Base-by-base conservation (phyloP, 2,888 invertebrate genomes). In the Aspidiotus rigidus region DNA sequence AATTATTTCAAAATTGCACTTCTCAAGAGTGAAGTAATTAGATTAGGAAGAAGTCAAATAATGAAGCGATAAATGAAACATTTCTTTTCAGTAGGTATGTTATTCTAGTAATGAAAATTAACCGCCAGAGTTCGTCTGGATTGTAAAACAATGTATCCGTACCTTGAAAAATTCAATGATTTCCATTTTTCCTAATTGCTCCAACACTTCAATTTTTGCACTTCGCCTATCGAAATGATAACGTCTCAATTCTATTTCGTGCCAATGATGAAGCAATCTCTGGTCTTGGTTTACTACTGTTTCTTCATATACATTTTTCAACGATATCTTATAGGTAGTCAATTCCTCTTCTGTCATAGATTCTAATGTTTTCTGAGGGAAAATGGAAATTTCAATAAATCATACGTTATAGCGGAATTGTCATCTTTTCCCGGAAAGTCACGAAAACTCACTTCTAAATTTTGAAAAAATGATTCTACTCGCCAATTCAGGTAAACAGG, bases 211-310 rank as follows among this genome's bases (percentile, higher is more conserved):
- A 1, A 93, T 92, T 78, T 97, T 96, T 0, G 90, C 82, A 71
- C 88, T 85, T 49, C 87, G 87, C 69, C 93, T 82, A 75, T 95
- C 91, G 78, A 98, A 98, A 79, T 95, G 89, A 79, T 95, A 98
- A 64, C 75, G 89, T 77, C 93, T 88, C 1, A 83, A 79, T 0
- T 82, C 82, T 72, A 98, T 96, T 81, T 98, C 98, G 10, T 80
- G 79, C 90, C 94, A 94, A 28, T 28, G 28, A 28, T 28, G 5
- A 3, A 28, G 77, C 87, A 88, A 71, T 85, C 82, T 61, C 81
- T 80, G 15, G 89, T 89, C 73, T 88, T 85, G 49, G 83, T 81
- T 44, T 83, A 79, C 77, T 98, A 80, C 64, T 88, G 88, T 79
- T 98, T 97, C 0, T 97, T 95, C 76, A 91, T 90, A 79, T 97